Percentiles rank a stretch among this genome's conserved stretches.
These are phyloP conservation scores for Esox niger DNA, from an alignment of 2,113 vertebrate genomes.

Conservation along the genomic window DNA sequence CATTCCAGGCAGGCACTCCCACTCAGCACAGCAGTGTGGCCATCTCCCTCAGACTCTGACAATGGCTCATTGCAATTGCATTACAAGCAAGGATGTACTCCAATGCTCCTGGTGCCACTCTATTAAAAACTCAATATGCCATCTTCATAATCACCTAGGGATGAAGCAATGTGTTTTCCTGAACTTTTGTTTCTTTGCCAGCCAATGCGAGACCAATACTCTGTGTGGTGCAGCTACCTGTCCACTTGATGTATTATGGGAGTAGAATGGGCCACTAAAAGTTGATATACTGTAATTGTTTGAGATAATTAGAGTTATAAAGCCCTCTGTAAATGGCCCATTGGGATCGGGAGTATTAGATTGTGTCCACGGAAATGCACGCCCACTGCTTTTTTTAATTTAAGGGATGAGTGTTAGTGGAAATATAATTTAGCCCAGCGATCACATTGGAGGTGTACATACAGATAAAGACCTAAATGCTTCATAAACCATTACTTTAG, in stretches of 20 bases:
- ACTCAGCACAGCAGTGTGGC: constrained; percentile 21
- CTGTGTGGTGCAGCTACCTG: constrained; percentile 54
- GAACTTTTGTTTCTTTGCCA: constrained; percentile 41
- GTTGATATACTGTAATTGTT: constrained; percentile 76
- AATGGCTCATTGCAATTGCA: constrained; percentile 35
- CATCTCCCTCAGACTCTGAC: constrained; percentile 21
- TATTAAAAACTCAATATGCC: constrained; percentile 38
- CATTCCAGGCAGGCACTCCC: constrained; percentile 8
- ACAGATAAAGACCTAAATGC: constrained; percentile 73
- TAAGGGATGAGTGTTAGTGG: constrained; percentile 74
- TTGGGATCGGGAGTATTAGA: constrained; percentile 72
- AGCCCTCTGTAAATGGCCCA: constrained; percentile 74
- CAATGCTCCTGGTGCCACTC: constrained; percentile 25
- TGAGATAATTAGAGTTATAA: constrained; percentile 79
- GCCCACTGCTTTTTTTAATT: constrained; percentile 78
- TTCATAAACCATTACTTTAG: constrained; percentile 71
- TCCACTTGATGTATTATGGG: constrained; percentile 60
- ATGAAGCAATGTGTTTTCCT: constrained; percentile 38
- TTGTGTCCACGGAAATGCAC: constrained; percentile 73
- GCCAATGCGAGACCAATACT: constrained; percentile 55
- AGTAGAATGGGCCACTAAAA: constrained; percentile 71
- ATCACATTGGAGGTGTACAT: constrained; percentile 76
- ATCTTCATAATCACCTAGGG: constrained; percentile 39
- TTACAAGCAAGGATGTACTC: constrained; percentile 31
- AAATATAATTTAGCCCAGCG: constrained; percentile 74